Percentiles rank a stretch among this genome's conserved stretches.
Conservation (phyloP, 2,113 vertebrate species). For the Cisticola juncidis region DNA sequence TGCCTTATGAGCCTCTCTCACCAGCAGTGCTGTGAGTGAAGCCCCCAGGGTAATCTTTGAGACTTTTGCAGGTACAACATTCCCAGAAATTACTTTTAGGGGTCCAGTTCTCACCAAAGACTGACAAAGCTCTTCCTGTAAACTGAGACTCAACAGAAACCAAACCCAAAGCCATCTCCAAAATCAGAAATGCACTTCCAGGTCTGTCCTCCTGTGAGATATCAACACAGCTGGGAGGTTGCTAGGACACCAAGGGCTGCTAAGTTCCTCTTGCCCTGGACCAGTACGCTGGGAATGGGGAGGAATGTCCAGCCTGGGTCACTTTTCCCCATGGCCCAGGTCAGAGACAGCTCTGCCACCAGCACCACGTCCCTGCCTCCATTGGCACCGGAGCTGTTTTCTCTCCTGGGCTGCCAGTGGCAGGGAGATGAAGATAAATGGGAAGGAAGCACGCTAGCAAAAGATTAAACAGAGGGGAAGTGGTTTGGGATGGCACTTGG, state of each 20-base stretch:
- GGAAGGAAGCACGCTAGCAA: background rate
- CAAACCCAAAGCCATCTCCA: background rate
- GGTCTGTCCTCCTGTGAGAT: background rate
- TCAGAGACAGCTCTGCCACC: background rate
- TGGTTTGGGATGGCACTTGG: conserved; percentile 11
- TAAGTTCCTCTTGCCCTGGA: background rate
- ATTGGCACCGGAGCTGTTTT: background rate
- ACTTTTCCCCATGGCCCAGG: accelerated
- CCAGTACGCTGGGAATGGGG: no score
- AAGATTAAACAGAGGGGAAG: background rate
- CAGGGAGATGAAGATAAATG: background rate
- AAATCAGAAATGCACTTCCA: background rate
- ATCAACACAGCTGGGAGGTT: background rate
- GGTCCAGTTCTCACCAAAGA: background rate
- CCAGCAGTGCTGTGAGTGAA: background rate
- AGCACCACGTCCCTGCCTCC: accelerated
- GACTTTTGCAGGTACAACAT: background rate
- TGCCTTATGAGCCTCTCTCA: background rate
- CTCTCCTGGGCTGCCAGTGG: background rate
- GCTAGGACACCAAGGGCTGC: background rate
- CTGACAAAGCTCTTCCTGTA: background rate
- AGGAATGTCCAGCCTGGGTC: background rate
- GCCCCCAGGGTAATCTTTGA: background rate
- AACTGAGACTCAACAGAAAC: background rate
- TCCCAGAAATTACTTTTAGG: background rate